Base-by-base conservation (phyloP, 2,797 vertebrate species). In the Anabas testudineus region DNA sequence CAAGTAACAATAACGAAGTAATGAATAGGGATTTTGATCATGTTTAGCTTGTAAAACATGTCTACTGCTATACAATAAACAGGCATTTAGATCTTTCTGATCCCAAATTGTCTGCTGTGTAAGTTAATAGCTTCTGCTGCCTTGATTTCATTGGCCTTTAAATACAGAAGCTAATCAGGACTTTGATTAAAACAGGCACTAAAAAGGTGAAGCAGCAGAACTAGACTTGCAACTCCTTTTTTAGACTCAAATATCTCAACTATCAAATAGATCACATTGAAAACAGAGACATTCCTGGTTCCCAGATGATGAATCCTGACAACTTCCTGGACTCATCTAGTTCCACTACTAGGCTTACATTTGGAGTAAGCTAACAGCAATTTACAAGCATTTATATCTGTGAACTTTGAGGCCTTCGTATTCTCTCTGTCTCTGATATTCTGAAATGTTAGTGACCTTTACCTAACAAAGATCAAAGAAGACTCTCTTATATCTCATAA, bases 91-190 rank as follows among this genome's bases (percentile, higher is more conserved):
- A 58, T 34, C 16, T 61, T 47, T 58, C 34, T 24, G 22, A 60
- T 46, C 16, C 15, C 53, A 21, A 79, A 60, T 63, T 7, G 74
- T 30, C 28, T 14, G 2, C 19, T 19, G 10, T 67, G 45, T 41
- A 56, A 57, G 46, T 71, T 63, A 75, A 53, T 54, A 43, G 58
- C 39, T 59, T 63, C 6, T 67, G 10, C 37, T 69, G 43, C 45
- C 36, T 30, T 81, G 57, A 84, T 81, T 84, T 82, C 54, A 70
- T 26, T 80, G 67, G 62, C 65, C 55, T 81, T 81, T 78, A 74
- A 68, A 78, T 63, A 54, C n/a, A 56, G 39, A 72, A 48, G 66
- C 36, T 69, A 67, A 77, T 82, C 58, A 78, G 39, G 32, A 57
- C 59, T 56, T 34, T 76, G 65, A 81, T 66, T 72, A 62, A 76